phyloP scores from a whole-genome alignment of 1,140 invertebrate genomes.

The Drosophila ogumai region DNA sequence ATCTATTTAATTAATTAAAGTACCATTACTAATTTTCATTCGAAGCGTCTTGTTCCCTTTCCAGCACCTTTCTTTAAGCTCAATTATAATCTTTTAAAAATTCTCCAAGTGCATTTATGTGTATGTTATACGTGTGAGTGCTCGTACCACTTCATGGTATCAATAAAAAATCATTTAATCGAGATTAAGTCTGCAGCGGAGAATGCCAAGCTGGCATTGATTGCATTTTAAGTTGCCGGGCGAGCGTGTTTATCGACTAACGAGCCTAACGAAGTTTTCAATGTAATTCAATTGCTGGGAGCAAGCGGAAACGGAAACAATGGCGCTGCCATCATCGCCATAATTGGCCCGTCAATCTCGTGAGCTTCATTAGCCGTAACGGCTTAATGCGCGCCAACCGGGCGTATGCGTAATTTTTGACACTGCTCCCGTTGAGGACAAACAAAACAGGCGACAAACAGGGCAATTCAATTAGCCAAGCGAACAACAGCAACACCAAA shows the following conservation, averaged over 20 bases:
- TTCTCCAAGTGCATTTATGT: not conserved
- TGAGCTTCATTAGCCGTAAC: conserved; percentile 67
- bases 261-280: conserved; percentile 72
- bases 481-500: conserved; percentile 30
- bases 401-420: conserved; percentile 59
- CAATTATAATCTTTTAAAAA: not conserved
- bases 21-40: not conserved
- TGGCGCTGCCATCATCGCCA: conserved; percentile 42
- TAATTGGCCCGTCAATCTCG: conserved; percentile 49
- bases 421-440: conserved; percentile 4
- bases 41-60: not conserved
- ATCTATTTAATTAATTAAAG: too few species aligned
- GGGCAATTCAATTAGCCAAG: conserved; percentile 55
- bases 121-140: conserved; percentile 2
- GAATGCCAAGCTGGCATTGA: conserved; percentile 51
- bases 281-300: conserved; percentile 69
- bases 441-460: conserved; percentile 22
- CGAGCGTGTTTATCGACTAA: conserved; percentile 63
- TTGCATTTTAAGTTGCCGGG: conserved; percentile 74
- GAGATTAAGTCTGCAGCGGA: conserved; percentile 29
- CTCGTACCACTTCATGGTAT: conserved; percentile 15
- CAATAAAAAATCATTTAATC: conserved; percentile 46
- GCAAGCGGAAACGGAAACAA: conserved; percentile 52
- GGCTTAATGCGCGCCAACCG: conserved; percentile 39
- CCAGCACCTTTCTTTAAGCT: not conserved